Percentiles rank a stretch among this genome's conserved stretches.
Evolutionary conservation across 2,797 vertebrate species (phyloP).

Genomic region (Sitta carolinensis): DNA sequence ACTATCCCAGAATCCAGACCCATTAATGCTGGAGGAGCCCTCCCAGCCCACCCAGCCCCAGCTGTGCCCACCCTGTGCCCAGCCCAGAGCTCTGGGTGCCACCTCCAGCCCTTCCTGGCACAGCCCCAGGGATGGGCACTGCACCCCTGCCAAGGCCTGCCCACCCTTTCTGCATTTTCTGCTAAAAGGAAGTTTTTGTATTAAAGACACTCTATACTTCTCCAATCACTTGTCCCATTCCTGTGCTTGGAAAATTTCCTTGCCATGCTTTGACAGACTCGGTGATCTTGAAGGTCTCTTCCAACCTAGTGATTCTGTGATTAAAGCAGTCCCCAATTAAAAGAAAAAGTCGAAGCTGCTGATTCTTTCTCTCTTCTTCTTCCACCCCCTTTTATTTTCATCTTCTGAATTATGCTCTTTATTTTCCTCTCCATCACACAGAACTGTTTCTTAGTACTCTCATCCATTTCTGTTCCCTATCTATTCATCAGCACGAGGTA

Average conservation of each 20-base stretch:
- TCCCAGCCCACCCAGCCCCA: neutral
- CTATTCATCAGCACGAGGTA: neutral
- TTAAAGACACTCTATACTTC: neutral
- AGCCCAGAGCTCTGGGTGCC: neutral
- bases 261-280: neutral
- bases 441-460: neutral
- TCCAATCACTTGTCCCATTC: neutral
- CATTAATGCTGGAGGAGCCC: accelerated
- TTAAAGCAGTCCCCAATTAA: neutral
- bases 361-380: neutral
- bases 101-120: neutral
- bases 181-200: neutral
- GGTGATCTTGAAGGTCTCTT: neutral
- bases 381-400: neutral
- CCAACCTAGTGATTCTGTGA: neutral
- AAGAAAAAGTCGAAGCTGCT: neutral
- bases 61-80: neutral
- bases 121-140: neutral
- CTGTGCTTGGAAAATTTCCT: neutral
- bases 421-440: neutral
- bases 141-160: neutral
- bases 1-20: neutral
- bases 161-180: neutral
- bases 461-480: neutral
- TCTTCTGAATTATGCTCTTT: neutral